These are phyloP conservation scores for Rhogogaster chlorosoma DNA, from an alignment of 2,888 invertebrate species.

Conservation along the genomic window DNA sequence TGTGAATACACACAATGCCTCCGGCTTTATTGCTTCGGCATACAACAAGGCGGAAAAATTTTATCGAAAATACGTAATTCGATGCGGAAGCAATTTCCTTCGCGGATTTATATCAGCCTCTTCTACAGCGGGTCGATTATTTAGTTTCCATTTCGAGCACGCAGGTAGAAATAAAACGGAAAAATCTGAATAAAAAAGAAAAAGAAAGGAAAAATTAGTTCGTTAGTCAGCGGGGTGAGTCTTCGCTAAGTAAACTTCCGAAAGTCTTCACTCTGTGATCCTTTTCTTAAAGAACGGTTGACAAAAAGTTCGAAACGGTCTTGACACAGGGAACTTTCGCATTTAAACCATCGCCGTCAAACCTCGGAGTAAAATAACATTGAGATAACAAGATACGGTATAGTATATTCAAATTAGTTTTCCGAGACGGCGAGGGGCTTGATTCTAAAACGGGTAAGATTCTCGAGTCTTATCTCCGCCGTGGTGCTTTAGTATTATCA, in stretches of 20 bases:
- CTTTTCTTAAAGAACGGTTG: neutral
- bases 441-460: neutral
- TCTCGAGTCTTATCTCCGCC: neutral
- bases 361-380: neutral
- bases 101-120: neutral
- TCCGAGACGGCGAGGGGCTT: neutral
- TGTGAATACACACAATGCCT: neutral
- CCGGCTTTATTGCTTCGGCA: neutral
- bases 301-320: neutral
- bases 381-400: neutral
- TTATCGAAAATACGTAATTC: neutral
- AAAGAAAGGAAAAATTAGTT: neutral
- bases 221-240: neutral
- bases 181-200: neutral
- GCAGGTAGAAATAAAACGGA: neutral
- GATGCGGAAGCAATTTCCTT: neutral
- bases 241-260: neutral
- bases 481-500: neutral
- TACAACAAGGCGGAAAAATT: neutral
- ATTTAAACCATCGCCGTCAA: neutral
- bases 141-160: slow-evolving; percentile 3
- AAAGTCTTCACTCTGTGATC: neutral
- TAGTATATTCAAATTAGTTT: neutral
- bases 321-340: neutral
- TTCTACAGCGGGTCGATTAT: neutral